Percentiles rank a stretch among this genome's conserved stretches.
Conservation (phyloP, 2,797 vertebrate genomes). For the Xiphorhynchus erythropygius region DNA sequence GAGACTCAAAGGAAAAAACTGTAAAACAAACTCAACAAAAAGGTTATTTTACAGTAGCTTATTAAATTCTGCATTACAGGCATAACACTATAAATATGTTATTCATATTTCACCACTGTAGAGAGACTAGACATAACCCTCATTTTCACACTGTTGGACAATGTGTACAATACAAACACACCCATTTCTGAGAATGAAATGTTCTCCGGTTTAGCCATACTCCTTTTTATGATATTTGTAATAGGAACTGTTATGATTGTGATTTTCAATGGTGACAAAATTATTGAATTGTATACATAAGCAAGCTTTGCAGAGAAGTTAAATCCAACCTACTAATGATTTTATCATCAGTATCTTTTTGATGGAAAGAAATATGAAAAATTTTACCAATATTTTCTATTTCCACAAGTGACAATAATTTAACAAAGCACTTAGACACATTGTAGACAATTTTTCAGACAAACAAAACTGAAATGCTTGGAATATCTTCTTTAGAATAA, state of each 20-base stretch:
- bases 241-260: background rate
- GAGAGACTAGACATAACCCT: background rate
- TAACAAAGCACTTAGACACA: background rate
- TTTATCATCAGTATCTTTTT: background rate
- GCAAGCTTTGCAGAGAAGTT: background rate
- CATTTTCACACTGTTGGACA: background rate
- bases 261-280: background rate
- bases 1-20: background rate
- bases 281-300: background rate
- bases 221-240: background rate
- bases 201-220: background rate
- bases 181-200: background rate
- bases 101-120: background rate
- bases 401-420: background rate
- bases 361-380: background rate
- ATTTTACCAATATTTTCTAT: background rate
- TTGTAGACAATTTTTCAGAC: background rate
- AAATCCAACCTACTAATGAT: background rate
- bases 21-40: background rate
- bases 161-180: background rate
- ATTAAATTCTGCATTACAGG: background rate
- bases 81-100: fast-evolving
- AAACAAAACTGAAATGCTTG: background rate
- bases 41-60: background rate
- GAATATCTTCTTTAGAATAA: background rate